These are phyloP conservation scores for Phytoseiulus persimilis DNA, from an alignment of 2,888 invertebrate genomes.

Conservation along the genomic window DNA sequence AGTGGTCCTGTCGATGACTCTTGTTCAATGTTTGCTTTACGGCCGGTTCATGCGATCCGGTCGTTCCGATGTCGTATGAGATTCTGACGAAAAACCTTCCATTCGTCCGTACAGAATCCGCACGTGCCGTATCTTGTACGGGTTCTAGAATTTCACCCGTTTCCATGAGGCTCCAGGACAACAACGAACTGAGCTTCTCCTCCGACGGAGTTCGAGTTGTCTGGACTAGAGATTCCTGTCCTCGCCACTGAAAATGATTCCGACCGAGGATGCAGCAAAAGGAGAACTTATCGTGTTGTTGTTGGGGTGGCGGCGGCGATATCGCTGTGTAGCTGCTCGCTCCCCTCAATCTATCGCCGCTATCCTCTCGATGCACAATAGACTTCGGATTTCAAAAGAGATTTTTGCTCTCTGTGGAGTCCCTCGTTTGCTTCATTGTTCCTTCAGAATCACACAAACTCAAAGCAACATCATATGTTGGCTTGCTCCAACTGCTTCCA, in stretches of 20 bases:
- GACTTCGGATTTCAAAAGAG: slow-evolving; percentile 5
- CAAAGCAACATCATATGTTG: neutral
- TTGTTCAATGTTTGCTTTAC: no score
- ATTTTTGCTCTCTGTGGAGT: neutral
- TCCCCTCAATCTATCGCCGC: neutral
- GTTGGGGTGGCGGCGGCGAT: neutral
- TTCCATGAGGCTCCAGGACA: no score
- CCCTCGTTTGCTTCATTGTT: neutral
- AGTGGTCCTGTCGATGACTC: no score
- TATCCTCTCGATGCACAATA: neutral
- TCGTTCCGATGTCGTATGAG: no score
- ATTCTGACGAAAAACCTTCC: no score
- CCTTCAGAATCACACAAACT: neutral
- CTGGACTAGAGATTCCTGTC: no score
- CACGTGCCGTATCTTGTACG: no score
- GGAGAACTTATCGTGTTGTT: neutral
- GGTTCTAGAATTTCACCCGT: no score
- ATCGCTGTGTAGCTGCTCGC: neutral
- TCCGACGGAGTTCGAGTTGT: no score
- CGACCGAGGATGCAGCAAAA: neutral
- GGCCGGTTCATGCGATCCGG: no score
- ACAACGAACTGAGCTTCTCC: neutral
- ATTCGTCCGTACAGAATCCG: no score
- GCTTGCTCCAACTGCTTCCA: neutral
- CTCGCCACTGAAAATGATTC: neutral